phyloP scores from a whole-genome alignment of 2,797 vertebrate genomes.

The Acropternis orthonyx region DNA sequence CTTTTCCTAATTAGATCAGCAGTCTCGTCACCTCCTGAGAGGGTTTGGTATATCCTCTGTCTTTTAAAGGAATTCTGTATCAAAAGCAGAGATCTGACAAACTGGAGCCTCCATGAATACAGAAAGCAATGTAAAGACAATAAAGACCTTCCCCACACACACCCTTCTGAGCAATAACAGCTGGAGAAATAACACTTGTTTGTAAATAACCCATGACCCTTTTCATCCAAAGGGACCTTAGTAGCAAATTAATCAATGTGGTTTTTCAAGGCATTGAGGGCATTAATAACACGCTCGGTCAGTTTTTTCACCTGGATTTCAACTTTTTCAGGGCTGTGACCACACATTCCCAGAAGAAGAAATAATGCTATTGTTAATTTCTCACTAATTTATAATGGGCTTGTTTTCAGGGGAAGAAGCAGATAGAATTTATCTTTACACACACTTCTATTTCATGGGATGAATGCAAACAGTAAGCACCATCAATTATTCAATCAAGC shows the following conservation, averaged over 20 bases:
- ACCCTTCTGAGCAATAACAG: not conserved
- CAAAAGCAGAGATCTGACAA: not conserved
- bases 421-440: not conserved
- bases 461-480: not conserved
- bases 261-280: not conserved
- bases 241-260: not conserved
- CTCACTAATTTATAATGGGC: not conserved
- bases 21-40: not conserved
- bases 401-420: not conserved
- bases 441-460: not conserved
- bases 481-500: conserved; percentile 6
- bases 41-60: not conserved
- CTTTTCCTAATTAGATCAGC: conserved; percentile 34
- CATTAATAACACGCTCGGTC: not conserved
- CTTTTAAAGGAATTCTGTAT: conserved; percentile 21
- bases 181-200: conserved; percentile 21
- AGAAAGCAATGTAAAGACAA: not conserved
- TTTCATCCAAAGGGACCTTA: not conserved
- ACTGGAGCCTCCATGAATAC: not conserved
- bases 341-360: not conserved
- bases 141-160: not conserved
- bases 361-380: not conserved
- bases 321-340: not conserved
- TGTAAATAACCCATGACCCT: not conserved
- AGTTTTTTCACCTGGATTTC: not conserved